Base-by-base conservation (phyloP, 1,140 invertebrate genomes). In the Parapsyche elsis region DNA sequence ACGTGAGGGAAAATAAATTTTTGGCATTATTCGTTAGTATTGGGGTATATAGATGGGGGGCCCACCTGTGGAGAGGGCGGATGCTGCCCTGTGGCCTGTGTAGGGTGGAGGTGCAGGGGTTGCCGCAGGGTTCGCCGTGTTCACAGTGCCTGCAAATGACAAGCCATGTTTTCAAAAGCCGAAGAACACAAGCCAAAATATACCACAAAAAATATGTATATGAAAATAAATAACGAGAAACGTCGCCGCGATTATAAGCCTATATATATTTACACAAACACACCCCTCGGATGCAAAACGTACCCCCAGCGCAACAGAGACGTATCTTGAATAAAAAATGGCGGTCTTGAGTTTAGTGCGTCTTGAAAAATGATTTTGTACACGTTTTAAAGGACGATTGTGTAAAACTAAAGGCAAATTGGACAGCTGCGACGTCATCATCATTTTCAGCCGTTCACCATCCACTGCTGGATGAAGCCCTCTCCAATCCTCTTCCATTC, bases 41-140 rank as follows among this genome's bases (percentile, higher is more conserved):
- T 23, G 64, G 16, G 14, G 4, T 5, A 5, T 70, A 26, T 4
- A 23, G 24, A 73, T n/a, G 24, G 74, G n/a, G 46, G 21, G 57
- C 75, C 59, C 75, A 77, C 75, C 75, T 77, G 75, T 77, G 57
- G 75, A 5, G 57, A 77, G 75, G 75, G 75, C 26, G 5, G 75
- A 23, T 0, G 64, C 45, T 2, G 77, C 23, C 38, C 77, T 78
- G 57, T 77, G 75, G 16, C 75, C 75, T 9, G 75, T 16, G 67
- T 83, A 83, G 16, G 82, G 82, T 12, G 82, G 82, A 9, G 80
- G 82, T 12, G 82, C 82, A 2, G 82, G 82, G 21, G 82, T 83
- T 4, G 82, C 82, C 26, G 79, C 82, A 26, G 82, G 82, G 61
- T 83, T 83, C n/a, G 82, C 82, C 24, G 82, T 83, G 57, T 83